Evolutionary conservation across 2,113 vertebrate species (phyloP).

Genomic region (Charadrius vociferus): DNA sequence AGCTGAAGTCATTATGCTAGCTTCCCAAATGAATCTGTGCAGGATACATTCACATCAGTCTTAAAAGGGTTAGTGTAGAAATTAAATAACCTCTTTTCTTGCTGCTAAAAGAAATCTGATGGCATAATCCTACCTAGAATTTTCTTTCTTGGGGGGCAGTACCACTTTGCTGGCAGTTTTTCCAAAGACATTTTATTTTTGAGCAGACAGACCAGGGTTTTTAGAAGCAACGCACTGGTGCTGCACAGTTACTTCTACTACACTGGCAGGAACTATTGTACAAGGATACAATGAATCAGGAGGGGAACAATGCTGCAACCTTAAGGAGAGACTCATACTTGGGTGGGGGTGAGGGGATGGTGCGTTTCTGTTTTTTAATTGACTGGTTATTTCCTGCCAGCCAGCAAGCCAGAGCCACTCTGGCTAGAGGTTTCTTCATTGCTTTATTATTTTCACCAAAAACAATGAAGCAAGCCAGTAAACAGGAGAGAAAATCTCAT

Average conservation of each 20-base stretch:
- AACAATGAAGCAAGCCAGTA: background rate
- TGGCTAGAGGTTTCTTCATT: background rate
- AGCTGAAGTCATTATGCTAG: background rate
- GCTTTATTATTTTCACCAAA: background rate
- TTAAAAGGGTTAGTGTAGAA: background rate
- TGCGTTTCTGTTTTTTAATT: background rate
- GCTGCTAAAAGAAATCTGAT: background rate
- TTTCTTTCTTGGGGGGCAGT: background rate
- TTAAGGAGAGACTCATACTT: background rate
- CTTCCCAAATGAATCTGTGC: background rate
- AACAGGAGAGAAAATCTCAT: background rate
- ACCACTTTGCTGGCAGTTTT: background rate
- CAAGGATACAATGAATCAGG: background rate
- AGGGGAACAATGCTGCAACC: background rate
- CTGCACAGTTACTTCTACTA: background rate
- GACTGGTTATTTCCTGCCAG: background rate
- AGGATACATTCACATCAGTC: background rate
- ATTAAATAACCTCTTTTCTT: background rate
- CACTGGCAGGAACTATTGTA: background rate
- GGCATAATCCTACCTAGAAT: background rate
- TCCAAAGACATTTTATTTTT: background rate
- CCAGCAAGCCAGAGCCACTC: background rate
- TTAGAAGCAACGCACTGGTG: background rate
- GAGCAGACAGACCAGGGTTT: background rate
- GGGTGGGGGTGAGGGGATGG: rapidly evolving